Conservation (phyloP, 2,797 vertebrate genomes). For the Parotocinclus haroldoi region DNA sequence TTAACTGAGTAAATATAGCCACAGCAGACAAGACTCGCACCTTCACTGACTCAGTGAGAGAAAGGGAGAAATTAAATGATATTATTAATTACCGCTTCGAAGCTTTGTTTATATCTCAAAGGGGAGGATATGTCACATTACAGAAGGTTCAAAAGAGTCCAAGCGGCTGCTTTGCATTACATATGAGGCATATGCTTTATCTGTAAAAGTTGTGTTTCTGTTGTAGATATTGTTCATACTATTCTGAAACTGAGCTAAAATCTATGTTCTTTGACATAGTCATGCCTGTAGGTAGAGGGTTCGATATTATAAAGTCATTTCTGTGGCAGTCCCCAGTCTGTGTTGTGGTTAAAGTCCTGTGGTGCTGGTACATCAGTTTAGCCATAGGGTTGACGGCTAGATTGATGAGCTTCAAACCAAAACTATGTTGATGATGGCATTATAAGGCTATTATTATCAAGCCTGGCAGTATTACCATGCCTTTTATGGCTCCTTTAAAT, state of each 20-base stretch:
- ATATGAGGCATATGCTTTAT: conserved; percentile 57
- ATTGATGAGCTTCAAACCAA: conserved; percentile 39
- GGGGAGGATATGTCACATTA: conserved; percentile 61
- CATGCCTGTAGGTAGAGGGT: conserved; percentile 1
- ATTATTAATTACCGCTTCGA: conserved; percentile 62
- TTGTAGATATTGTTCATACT: conserved; percentile 28
- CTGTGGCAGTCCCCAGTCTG: conserved; percentile 16
- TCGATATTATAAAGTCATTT: conserved; percentile 7
- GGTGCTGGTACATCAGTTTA: conserved; percentile 24
- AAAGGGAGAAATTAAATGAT: conserved; percentile 49
- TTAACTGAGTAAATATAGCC: conserved; percentile 69
- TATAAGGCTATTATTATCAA: conserved; percentile 50
- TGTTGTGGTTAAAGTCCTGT: conserved; percentile 26
- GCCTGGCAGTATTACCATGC: conserved; percentile 38
- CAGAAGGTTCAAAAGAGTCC: conserved; percentile 45
- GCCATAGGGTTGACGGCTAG: conserved; percentile 35
- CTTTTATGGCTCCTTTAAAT: conserved; percentile 41
- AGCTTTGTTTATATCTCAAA: conserved; percentile 46
- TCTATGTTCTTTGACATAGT: background rate
- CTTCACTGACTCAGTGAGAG: conserved; percentile 41
- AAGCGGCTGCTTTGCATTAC: conserved; percentile 53
- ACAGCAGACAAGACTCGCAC: conserved; percentile 45
- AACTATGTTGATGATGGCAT: conserved; percentile 49
- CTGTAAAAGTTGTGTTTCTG: conserved; percentile 35
- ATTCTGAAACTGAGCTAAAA: conserved; percentile 36